These are phyloP conservation scores for Phortica magna DNA, from an alignment of 2,888 invertebrate species.

Conservation along the genomic window DNA sequence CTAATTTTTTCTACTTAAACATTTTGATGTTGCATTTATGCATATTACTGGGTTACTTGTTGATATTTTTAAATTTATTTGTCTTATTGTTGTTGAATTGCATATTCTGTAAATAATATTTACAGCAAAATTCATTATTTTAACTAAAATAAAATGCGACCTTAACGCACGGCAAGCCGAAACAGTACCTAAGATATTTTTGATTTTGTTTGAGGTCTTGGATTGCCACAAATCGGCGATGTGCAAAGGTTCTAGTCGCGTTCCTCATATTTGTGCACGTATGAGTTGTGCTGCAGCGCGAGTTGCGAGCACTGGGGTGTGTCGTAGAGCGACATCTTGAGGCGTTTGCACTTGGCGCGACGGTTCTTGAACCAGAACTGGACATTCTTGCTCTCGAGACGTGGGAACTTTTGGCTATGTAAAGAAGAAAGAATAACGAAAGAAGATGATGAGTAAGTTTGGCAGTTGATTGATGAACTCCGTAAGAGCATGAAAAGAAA, in stretches of 20 bases:
- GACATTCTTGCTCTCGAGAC: constrained; percentile 99
- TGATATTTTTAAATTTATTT: constrained; percentile 19
- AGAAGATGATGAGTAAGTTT: background rate
- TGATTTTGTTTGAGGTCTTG: background rate
- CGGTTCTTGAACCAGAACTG: constrained; percentile 99
- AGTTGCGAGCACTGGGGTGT: constrained; percentile 75
- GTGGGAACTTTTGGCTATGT: constrained; percentile 94
- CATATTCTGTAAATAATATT: constrained; percentile 2
- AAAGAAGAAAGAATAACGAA: background rate
- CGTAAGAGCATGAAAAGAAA: background rate
- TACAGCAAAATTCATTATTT: background rate
- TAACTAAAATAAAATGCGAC: too few species aligned
- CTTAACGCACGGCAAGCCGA: too few species aligned
- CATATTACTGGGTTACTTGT: constrained; percentile 14
- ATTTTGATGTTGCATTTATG: constrained; percentile 9
- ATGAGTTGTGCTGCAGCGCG: constrained; percentile 71
- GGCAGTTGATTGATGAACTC: background rate
- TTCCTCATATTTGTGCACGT: constrained; percentile 77
- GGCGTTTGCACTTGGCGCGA: constrained; percentile 97
- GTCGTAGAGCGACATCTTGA: constrained; percentile 94
- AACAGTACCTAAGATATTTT: background rate
- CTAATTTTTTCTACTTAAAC: constrained; percentile 15
- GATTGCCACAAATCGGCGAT: background rate
- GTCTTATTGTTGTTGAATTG: constrained; percentile 2
- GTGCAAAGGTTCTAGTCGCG: constrained; percentile 67